Conservation (phyloP, 1,140 invertebrate species). For the Agraylea sexmaculata region DNA sequence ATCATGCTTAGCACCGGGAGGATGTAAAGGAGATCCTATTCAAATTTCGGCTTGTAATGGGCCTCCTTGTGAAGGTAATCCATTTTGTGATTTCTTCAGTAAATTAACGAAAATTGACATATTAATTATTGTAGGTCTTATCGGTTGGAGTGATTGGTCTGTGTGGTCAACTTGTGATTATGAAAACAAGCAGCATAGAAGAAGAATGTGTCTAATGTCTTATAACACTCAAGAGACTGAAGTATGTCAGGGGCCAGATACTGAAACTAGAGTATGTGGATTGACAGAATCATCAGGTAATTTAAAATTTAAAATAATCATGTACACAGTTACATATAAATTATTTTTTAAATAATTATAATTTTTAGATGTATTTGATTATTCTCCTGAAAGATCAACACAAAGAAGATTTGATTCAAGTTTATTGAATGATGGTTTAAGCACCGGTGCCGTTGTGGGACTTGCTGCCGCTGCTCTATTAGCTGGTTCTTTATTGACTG, state of each 20-base stretch:
- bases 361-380: background rate
- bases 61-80: slow-evolving; percentile 38
- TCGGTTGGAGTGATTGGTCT: slow-evolving; percentile 54
- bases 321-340: slow-evolving; percentile 15
- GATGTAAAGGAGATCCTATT: slow-evolving; percentile 33
- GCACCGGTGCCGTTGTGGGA: slow-evolving; percentile 3
- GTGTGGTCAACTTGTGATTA: slow-evolving; percentile 56
- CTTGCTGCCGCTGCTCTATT: slow-evolving; percentile 1
- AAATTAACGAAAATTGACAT: slow-evolving; percentile 24
- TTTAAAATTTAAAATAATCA: slow-evolving; percentile 26
- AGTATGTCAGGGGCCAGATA: slow-evolving; percentile 51
- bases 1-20: slow-evolving; percentile 42
- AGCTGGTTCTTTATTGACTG: slow-evolving; percentile 28
- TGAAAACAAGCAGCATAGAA: slow-evolving; percentile 51
- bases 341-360: background rate
- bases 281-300: slow-evolving; percentile 38
- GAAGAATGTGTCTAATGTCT: slow-evolving; percentile 45
- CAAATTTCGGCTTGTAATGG: slow-evolving; percentile 43
- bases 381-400: background rate
- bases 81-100: slow-evolving; percentile 7
- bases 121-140: slow-evolving; percentile 30
- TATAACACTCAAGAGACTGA: slow-evolving; percentile 33
- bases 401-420: too few relatives aligned
- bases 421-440: slow-evolving; percentile 4
- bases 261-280: slow-evolving; percentile 53